phyloP scores from a whole-genome alignment of 2,113 vertebrate genomes.

The Tachycineta bicolor region DNA sequence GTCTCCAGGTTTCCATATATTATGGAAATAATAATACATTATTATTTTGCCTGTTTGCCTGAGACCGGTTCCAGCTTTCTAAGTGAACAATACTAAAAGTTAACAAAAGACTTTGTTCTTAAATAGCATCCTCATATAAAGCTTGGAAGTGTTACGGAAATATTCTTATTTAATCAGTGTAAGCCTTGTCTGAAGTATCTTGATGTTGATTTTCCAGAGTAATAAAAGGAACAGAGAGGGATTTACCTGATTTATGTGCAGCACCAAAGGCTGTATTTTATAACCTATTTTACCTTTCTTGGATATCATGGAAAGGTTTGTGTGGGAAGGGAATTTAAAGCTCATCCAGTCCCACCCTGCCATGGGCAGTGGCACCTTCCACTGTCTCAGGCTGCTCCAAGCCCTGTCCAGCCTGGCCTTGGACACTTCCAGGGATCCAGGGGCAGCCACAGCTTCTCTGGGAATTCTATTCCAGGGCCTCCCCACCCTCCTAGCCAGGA shows the following conservation, averaged over 20 bases:
- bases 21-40: neutral
- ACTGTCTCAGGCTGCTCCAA: rapidly evolving
- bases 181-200: neutral
- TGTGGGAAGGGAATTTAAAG: neutral
- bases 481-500: neutral
- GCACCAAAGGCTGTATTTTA: neutral
- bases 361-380: neutral
- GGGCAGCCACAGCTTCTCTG: neutral
- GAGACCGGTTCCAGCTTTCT: neutral
- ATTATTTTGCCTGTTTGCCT: neutral
- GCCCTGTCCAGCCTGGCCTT: neutral
- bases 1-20: neutral
- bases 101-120: neutral
- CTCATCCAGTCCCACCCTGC: neutral
- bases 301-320: neutral
- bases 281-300: neutral
- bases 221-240: neutral
- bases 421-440: neutral
- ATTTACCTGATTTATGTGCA: neutral
- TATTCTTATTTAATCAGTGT: neutral
- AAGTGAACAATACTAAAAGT: neutral
- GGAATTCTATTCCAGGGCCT: rapidly evolving
- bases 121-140: neutral
- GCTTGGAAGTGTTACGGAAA: neutral
- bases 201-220: neutral